Evolutionary conservation across 1,140 invertebrate genomes (phyloP), one percentile per base, ranked within the genome.

Genomic region (Pseudachorutes palmiensis): DNA sequence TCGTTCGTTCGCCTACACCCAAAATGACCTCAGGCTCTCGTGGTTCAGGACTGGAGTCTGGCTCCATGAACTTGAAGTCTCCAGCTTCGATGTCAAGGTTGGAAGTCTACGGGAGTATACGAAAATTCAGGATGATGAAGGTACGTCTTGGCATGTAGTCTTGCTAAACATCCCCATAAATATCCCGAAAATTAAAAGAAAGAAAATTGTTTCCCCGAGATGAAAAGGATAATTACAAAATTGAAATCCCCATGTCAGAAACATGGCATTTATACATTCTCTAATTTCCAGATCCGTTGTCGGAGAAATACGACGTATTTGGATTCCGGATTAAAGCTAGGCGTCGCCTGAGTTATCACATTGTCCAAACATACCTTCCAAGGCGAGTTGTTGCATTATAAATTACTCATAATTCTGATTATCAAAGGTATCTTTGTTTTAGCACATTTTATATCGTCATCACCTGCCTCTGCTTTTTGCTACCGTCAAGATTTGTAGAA

Each of bases 371-470:
- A 0, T 72, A 72, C 45, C 29, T 72, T 5, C 66, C 67, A 2
- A 69, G 61, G 58, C 31, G 31, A 14, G 29, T 12, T 29, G 26
- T 60, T 3, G 58, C 5, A 32, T 30, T 29, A 12, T 5, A 60
- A 30, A 60, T 30, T 60, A n/a, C n/a, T n/a, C n/a, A n/a, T 30
- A 31, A 5, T 55, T 55, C 9, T 45, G 36, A 12, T 45, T 24
- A 57, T 9, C 5, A 57, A n/a, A 57, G 24, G 3, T 30, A 60
- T 12, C 14, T 30, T 32, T 60, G 3, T 32, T 60, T 60, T 22
- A 60, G 66, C 30, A 58, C 64, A 19, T 67, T 72, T 57, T 72
- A 70, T 45, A 69, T 72, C 33, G 36, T 72, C 1, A 64, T 72
- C 1, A 69, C 67, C 29, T 68, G 66, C 64, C 59, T 69, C 2